Evolutionary conservation across 1,140 invertebrate species (phyloP), one percentile per base, ranked within the genome.

Genomic region (Aphis craccivora): DNA sequence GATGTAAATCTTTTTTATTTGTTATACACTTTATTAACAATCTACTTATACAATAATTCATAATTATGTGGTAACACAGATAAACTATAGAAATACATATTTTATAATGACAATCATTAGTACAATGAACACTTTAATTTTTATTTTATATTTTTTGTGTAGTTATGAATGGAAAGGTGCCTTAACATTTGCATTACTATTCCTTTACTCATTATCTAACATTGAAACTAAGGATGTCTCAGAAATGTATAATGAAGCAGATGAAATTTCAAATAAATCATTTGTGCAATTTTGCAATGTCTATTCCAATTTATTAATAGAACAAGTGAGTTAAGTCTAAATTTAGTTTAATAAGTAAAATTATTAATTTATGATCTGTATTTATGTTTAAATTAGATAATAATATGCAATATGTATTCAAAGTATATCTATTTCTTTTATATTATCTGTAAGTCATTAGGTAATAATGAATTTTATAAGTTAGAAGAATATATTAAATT

Each of bases 231-330:
- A 93, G 25, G 48, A 93, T 93, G 25, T 93, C 2, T 53, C 35
- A 40, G 35, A 55, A 30, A 6, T 53, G 20, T 93, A 86, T 53
- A 86, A 93, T 55, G 81, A 86, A 93, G 91, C 45, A 1, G 91
- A 93, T n/a, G 81, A 93, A 93, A 7, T 86, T 37, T 93, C 81
- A 84, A 93, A 93, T 55, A 86, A 93, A 84, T 93, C 91, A 43
- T 93, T 93, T 84, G 81, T 93, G 14, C 81, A 93, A 23, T 93
- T 86, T 93, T 86, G 91, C n/a, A 53, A 53, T 55, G 40, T 23
- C 2, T 84, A 93, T 86, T 48, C 76, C 1, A 84, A 93, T 55
- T 83, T 93, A 93, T 53, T 93, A 30, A 53, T 93, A 37, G 76
- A 93, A 93, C 91, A 93, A 84, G 91, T 93, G 40, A 86, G 11